These are phyloP conservation scores for Diabrotica undecimpunctata DNA, from an alignment of 1,140 invertebrate species.

Conservation along the genomic window DNA sequence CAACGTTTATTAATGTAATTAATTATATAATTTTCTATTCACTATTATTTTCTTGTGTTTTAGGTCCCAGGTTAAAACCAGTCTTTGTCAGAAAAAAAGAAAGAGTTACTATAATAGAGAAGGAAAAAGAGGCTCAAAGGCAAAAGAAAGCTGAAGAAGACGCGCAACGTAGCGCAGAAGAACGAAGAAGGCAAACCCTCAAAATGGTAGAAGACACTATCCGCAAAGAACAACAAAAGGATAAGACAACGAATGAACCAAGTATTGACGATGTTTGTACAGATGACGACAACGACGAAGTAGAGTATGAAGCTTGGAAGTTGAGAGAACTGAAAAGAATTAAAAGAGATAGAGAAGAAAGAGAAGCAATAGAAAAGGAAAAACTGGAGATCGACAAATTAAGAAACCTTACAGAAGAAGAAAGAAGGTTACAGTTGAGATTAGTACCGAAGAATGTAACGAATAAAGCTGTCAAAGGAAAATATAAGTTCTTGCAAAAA, in stretches of 20 bases:
- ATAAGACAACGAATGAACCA: slow-evolving; percentile 58
- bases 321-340: slow-evolving; percentile 92
- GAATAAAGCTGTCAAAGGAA: slow-evolving; percentile 95
- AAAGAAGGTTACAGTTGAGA: slow-evolving; percentile 81
- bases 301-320: slow-evolving; percentile 98
- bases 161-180: slow-evolving; percentile 74
- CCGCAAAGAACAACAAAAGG: slow-evolving; percentile 66
- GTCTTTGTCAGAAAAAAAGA: slow-evolving; percentile 95
- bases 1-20: no score
- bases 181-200: slow-evolving; percentile 78
- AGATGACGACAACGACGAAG: slow-evolving; percentile 97
- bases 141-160: slow-evolving; percentile 81
- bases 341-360: slow-evolving; percentile 92
- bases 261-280: slow-evolving; percentile 87
- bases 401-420: slow-evolving; percentile 95
- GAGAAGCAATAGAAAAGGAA: slow-evolving; percentile 84
- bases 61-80: slow-evolving; percentile 85
- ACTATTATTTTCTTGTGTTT: no score
- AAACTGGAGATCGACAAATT: slow-evolving; percentile 86
- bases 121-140: slow-evolving; percentile 81
- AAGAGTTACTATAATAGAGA: slow-evolving; percentile 91
- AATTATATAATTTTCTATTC: no score
- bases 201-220: slow-evolving; percentile 86
- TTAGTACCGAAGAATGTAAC: slow-evolving; percentile 92
- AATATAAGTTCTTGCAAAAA: slow-evolving; percentile 99